Evolutionary conservation across 2,797 vertebrate species (phyloP), one percentile per base, ranked within the genome.

Genomic region (Varecia variegata): DNA sequence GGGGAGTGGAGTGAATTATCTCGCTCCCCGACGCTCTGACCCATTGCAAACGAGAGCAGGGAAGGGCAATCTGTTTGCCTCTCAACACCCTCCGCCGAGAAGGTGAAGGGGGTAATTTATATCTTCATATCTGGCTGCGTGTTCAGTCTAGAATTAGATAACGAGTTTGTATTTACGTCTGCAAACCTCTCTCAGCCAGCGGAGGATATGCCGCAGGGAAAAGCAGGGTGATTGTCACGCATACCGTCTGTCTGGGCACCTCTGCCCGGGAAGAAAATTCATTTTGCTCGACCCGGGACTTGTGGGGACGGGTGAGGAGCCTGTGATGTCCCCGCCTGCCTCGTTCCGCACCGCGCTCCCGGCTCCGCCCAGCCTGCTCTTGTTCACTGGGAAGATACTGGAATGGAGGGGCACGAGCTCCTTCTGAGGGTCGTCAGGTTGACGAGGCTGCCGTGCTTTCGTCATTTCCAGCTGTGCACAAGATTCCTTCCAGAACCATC

Each of bases 1-100:
- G 89, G 92, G 96, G 97, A 97, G 98, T 98, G 97, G 98, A 98
- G 98, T 98, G 98, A 99, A 98, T 98, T 98, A 98, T 98, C 98
- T 98, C 97, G 95, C 98, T 98, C 97, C 97, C 97, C 40, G 94
- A 98, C 97, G 97, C 97, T 98, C 98, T 98, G 98, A 97, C 97
- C 97, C 96, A 97, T 98, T 98, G 97, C 96, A 98, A 98, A 98
- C 97, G 98, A 98, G 98, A 98, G 98, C 98, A 96, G 98, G 98
- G 98, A 98, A 97, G 98, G 98, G 95, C 98, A 98, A 98, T 98
- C 98, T 97, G 96, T 95, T 90, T 97, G 93, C 88, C 92, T 97
- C 97, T 96, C 94, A 97, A 10, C 96, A 95, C 73, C 71, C 96
- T 97, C 79, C 45, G 65, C 73, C 38, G 18, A 88, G 97, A 96